Evolutionary conservation across 1,140 invertebrate genomes (phyloP).

Genomic region (Drosophila tristis): DNA sequence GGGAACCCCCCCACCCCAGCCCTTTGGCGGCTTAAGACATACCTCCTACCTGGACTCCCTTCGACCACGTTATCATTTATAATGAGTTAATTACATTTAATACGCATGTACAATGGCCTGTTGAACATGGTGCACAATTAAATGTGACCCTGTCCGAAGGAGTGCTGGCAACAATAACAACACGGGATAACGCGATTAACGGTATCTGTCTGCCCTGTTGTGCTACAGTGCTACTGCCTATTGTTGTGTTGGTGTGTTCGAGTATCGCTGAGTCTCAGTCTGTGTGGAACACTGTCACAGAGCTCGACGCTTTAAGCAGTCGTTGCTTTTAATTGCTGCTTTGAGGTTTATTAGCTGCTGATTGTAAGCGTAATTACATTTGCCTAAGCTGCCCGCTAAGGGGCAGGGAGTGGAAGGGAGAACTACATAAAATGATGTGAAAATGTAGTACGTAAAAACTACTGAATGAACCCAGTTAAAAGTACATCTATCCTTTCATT

Average conservation of each 20-base stretch:
- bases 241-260: neutral
- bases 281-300: constrained; percentile 8
- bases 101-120: constrained; percentile 80
- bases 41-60: constrained; percentile 7
- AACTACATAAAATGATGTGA: too few species aligned
- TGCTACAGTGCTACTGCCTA: constrained; percentile 6
- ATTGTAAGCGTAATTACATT: constrained; percentile 41
- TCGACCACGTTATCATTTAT: constrained; percentile 77
- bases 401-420: too few species aligned
- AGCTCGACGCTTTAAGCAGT: constrained; percentile 59
- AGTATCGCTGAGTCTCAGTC: neutral
- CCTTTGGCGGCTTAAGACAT: constrained; percentile 1
- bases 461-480: too few species aligned
- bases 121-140: constrained; percentile 77
- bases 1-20: too few species aligned
- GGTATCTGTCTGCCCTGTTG: too few species aligned
- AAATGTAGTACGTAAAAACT: too few species aligned
- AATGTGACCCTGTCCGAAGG: constrained; percentile 69
- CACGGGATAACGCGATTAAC: constrained; percentile 48
- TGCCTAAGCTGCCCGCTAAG: constrained; percentile 8
- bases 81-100: constrained; percentile 83
- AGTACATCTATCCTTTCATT: too few species aligned
- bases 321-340: constrained; percentile 59
- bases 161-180: constrained; percentile 36
- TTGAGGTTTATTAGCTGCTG: constrained; percentile 63